Evolutionary conservation across 2,113 vertebrate genomes (phyloP), one percentile per base, ranked within the genome.

Genomic region (Puffinus mauretanicus): DNA sequence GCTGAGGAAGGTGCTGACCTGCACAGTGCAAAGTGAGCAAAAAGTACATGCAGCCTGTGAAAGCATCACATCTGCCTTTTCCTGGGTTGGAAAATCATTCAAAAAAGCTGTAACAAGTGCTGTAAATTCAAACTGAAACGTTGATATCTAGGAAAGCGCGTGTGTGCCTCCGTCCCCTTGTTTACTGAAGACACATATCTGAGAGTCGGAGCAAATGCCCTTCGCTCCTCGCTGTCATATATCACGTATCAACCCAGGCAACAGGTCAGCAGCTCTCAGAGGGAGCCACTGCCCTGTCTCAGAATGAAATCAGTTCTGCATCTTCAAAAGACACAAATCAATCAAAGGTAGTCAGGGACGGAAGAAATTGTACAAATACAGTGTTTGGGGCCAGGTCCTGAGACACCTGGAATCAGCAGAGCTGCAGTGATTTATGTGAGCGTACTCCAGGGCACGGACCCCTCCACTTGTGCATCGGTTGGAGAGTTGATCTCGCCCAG

Each of bases 381-480:
- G 34, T 13, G 60, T 32, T 47, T 54, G 27, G 80, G 69, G 67
- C 49, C 38, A 36, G 34, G 51, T 75, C 86, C 57, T n/a, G 32
- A 71, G 83, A 30, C 69, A 75, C 86, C 61, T 92, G 86, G 57
- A 58, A 32, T 16, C 0, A 0, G 54, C 91, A 73, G 66, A 69
- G 62, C 79, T 18, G 21, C 2, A 0, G 46, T 88, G 94, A 92
- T 90, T 93, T 61, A 52, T 66, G 62, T 29, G 62, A 62, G 36
- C 1, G 6, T 44, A 36, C n/a, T 67, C 54, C 16, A 44, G 75
- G 58, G 44, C 32, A 38, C 0, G 0, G 34, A 57, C 4, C 7
- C 21, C 40, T 82, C 49, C 22, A 2, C 47, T 70, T 10, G 4
- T 30, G 46, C 40, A 16, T 44, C 2, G 0, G 12, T 15, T 2